Percentiles rank a stretch among this genome's conserved stretches.
Conservation (phyloP, 2,113 vertebrate genomes). For the Crotalus tigris region DNA sequence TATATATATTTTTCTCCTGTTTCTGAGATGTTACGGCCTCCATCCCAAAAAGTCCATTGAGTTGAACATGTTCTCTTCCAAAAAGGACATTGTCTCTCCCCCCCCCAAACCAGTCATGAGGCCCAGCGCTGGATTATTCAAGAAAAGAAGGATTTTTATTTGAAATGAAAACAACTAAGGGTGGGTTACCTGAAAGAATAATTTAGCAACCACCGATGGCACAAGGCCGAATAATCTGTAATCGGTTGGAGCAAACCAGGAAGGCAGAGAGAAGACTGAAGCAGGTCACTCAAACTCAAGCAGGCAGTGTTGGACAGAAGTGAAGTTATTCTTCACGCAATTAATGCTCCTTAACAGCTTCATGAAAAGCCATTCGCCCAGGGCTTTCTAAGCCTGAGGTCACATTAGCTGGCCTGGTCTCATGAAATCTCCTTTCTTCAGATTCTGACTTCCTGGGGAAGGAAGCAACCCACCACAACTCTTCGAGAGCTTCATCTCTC, state of each 20-base stretch:
- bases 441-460: background rate
- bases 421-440: background rate
- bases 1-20: too few relatives aligned
- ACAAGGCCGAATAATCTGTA: background rate
- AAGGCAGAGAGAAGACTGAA: background rate
- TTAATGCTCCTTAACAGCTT: background rate
- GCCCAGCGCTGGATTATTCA: background rate
- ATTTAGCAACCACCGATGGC: background rate
- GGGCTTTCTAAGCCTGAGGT: background rate
- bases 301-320: background rate
- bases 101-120: background rate
- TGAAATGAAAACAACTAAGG: background rate
- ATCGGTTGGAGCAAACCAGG: background rate
- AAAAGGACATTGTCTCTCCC: background rate
- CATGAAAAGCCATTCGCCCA: background rate
- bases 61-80: background rate
- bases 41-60: background rate
- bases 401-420: background rate
- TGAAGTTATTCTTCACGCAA: background rate
- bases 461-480: background rate
- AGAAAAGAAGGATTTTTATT: background rate
- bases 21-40: background rate
- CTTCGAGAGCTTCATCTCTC: background rate
- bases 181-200: background rate
- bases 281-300: background rate